A percentile compares a stretch with the other conserved stretches of the same genome.
Evolutionary conservation across 2,888 invertebrate genomes (phyloP).

Genomic region (Drosophila neotestacea): DNA sequence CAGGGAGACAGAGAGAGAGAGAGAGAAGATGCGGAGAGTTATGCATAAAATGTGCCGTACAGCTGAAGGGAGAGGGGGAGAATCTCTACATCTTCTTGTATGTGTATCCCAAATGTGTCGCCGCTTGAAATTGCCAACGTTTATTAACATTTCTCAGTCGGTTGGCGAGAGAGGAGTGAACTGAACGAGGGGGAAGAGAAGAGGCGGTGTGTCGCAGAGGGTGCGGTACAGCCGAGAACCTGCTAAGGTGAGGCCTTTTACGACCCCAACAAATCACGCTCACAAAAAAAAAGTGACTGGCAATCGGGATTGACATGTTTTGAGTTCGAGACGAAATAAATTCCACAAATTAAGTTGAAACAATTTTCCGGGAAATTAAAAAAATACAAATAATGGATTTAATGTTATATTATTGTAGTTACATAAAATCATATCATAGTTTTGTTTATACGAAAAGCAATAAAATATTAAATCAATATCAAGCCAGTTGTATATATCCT

Average conservation of each 20-base stretch:
- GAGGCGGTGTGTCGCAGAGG: not conserved
- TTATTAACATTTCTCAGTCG: conserved; percentile 65
- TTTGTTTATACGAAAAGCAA: no score
- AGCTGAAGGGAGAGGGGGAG: not conserved
- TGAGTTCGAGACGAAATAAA: conserved; percentile 11
- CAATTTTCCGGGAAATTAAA: conserved; percentile 1
- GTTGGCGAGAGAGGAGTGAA: not conserved
- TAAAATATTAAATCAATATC: no score
- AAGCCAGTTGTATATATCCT: no score
- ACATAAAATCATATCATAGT: no score
- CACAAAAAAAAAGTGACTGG: conserved; percentile 17
- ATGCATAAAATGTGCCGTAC: conserved; percentile 47
- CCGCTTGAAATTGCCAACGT: conserved; percentile 46
- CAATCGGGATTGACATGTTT: conserved; percentile 25
- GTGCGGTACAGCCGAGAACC: conserved; percentile 31
- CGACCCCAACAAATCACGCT: conserved; percentile 58
- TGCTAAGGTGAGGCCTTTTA: conserved; percentile 65
- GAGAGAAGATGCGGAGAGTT: conserved; percentile 29
- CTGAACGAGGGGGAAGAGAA: not conserved
- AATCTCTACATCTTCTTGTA: not conserved
- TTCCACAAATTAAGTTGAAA: conserved; percentile 2
- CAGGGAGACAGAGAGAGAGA: not conserved
- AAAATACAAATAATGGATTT: not conserved
- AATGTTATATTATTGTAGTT: not conserved
- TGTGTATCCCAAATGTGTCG: conserved; percentile 54